phyloP scores from a whole-genome alignment of 2,797 vertebrate genomes.

The Erithacus rubecula region DNA sequence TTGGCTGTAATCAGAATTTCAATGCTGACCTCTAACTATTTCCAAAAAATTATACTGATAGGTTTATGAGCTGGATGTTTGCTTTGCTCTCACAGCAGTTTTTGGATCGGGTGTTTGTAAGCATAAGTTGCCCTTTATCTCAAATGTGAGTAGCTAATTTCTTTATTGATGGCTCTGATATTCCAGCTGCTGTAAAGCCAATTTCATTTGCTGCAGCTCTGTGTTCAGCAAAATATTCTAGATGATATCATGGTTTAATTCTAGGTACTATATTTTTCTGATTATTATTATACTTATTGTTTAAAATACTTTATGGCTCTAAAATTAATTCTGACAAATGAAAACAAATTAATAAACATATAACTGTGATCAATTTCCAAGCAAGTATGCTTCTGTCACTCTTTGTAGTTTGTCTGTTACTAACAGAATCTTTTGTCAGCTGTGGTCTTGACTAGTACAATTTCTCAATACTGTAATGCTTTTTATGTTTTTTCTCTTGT shows the following conservation, averaged over 20 bases:
- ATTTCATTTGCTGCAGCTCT: not conserved
- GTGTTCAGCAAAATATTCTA: not conserved
- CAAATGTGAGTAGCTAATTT: conserved; percentile 34
- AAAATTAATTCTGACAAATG: not conserved
- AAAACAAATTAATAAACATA: not conserved
- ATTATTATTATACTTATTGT: not conserved
- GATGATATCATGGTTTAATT: not conserved
- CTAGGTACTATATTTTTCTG: not conserved
- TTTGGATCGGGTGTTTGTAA: not conserved
- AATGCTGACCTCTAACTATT: conserved; percentile 23
- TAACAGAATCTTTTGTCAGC: not conserved
- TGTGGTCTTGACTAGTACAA: not conserved
- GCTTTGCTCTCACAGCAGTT: conserved; percentile 30
- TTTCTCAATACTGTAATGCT: not conserved
- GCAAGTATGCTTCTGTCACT: not conserved
- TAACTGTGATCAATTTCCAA: not conserved
- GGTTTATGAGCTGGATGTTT: conserved; percentile 36
- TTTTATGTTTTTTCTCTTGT: not conserved
- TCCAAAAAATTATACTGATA: conserved; percentile 31
- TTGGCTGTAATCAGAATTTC: conserved; percentile 30
- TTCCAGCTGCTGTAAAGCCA: not conserved
- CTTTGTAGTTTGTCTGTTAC: not conserved
- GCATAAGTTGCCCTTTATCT: conserved; percentile 55
- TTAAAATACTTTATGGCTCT: not conserved
- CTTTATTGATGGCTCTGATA: conserved; percentile 1